These are phyloP conservation scores for Calliphora vomitoria DNA, from an alignment of 2,888 invertebrate species.

Conservation along the genomic window DNA sequence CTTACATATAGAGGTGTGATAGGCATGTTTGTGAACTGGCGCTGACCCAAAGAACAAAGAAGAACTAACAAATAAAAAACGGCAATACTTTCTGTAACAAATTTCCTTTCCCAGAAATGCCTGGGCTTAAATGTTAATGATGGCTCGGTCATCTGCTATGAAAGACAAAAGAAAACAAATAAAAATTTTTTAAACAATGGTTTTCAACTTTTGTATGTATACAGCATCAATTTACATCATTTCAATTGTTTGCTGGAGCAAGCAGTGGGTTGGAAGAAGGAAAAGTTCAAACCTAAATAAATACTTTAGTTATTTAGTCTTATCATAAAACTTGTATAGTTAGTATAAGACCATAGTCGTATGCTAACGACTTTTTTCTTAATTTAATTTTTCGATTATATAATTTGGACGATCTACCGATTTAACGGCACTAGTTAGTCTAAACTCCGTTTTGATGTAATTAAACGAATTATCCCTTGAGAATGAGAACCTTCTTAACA, in stretches of 20 bases:
- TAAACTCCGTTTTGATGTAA: too few species aligned
- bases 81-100: not conserved
- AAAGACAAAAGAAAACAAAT: constrained; percentile 20
- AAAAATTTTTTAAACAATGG: constrained; percentile 18
- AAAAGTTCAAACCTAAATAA: not conserved
- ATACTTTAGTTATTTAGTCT: too few species aligned
- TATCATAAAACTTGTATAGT: too few species aligned
- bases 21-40: not conserved
- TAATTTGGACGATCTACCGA: too few species aligned
- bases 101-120: constrained; percentile 9
- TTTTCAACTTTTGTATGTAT: not conserved
- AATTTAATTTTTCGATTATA: too few species aligned
- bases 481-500: too few species aligned
- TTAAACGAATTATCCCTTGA: too few species aligned
- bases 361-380: too few species aligned
- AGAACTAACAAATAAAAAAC: not conserved
- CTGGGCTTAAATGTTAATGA: constrained; percentile 22
- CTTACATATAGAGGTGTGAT: constrained; percentile 4
- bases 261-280: not conserved
- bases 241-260: not conserved
- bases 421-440: too few species aligned
- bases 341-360: too few species aligned
- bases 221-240: not conserved
- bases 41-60: not conserved
- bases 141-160: not conserved